Conservation (phyloP, 2,113 vertebrate species). For the Bothrops jararaca region DNA sequence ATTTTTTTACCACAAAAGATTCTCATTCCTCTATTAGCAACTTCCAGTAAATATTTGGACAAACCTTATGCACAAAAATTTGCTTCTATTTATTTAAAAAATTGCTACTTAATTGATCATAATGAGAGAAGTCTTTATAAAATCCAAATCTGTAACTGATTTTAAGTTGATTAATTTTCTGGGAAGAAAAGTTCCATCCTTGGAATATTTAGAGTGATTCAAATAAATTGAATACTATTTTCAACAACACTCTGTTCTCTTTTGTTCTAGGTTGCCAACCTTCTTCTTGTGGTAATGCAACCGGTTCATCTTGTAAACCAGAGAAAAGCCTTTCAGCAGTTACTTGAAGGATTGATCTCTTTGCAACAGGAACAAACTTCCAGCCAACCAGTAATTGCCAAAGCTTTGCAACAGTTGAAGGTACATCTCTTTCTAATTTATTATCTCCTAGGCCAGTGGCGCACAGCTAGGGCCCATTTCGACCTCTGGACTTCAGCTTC, state of each 20-base stretch:
- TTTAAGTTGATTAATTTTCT: slow-evolving; percentile 6
- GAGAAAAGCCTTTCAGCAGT: slow-evolving; percentile 91
- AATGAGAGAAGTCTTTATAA: not conserved
- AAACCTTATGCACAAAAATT: not conserved
- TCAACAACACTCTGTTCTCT: not conserved
- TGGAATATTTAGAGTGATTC: slow-evolving; percentile 12
- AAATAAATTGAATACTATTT: not conserved
- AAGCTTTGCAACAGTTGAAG: slow-evolving; percentile 93
- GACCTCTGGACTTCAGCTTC: not conserved
- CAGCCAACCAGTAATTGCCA: slow-evolving; percentile 89
- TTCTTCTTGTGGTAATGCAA: slow-evolving; percentile 91
- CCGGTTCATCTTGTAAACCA: slow-evolving; percentile 87
- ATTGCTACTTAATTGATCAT: not conserved
- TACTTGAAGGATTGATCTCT: slow-evolving; percentile 83
- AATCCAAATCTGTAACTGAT: not conserved
- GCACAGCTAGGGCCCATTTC: not conserved
- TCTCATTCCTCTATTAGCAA: not conserved
- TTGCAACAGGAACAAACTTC: slow-evolving; percentile 93
- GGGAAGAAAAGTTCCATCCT: not conserved
- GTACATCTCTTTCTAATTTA: slow-evolving; percentile 53
- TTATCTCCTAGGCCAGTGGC: not conserved
- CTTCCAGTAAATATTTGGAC: not conserved
- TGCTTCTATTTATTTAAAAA: not conserved
- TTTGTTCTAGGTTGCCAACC: slow-evolving; percentile 83
- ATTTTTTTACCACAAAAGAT: not conserved